Evolutionary conservation across 2,888 invertebrate species (phyloP).

Genomic region (Thereva unica): DNA sequence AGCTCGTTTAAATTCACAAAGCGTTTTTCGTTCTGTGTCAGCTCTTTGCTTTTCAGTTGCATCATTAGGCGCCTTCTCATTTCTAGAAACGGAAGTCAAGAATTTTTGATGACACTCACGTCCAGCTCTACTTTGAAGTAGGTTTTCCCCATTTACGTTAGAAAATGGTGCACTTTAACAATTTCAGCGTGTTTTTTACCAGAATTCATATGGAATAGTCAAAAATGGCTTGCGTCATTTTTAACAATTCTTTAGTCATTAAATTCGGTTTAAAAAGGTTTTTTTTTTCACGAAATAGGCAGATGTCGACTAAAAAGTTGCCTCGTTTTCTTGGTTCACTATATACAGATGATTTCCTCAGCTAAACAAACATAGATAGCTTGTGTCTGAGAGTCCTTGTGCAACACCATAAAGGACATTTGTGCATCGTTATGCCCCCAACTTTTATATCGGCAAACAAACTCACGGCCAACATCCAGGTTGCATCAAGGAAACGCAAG

Average conservation of each 20-base stretch:
- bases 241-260: background rate
- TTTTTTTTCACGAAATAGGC: background rate
- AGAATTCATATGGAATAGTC: background rate
- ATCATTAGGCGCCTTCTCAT: conserved; percentile 32
- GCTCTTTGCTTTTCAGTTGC: conserved; percentile 28
- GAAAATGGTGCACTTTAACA: background rate
- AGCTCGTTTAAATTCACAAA: conserved; percentile 37
- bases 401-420: conserved; percentile 9
- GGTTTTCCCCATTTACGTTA: conserved; percentile 12
- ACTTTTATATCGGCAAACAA: conserved; percentile 8
- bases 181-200: conserved; percentile 4
- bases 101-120: conserved; percentile 26
- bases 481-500: conserved; percentile 25
- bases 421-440: conserved; percentile 8
- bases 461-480: conserved; percentile 6
- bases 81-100: conserved; percentile 32
- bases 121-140: background rate
- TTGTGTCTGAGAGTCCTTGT: conserved; percentile 15
- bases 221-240: background rate
- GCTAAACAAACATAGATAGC: conserved; percentile 31
- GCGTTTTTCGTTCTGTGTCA: conserved; percentile 30
- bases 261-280: conserved; percentile 1
- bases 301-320: background rate
- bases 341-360: conserved; percentile 29
- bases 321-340: background rate